A percentile compares a stretch with the other conserved stretches of the same genome.
Evolutionary conservation across 2,797 vertebrate genomes (phyloP).

Genomic region (Sebastes cheni): DNA sequence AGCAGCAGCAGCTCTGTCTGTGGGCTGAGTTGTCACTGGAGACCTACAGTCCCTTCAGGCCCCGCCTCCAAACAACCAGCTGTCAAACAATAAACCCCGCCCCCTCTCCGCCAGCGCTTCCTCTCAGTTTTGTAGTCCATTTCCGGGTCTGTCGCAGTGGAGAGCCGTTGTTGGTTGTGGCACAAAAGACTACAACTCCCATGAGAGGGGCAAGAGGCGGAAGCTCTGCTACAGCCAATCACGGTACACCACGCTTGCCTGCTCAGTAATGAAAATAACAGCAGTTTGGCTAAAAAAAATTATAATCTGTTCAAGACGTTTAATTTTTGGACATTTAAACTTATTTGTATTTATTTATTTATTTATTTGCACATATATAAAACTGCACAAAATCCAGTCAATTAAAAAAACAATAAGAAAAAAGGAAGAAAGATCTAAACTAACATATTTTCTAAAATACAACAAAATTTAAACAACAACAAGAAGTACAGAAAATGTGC

Average conservation of each 20-base stretch:
- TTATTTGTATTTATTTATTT: no score
- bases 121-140: slow-evolving; percentile 65
- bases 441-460: no score
- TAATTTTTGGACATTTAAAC: neutral
- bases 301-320: neutral
- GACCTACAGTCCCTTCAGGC: neutral
- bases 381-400: no score
- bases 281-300: neutral
- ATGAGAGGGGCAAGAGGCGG: rapidly evolving
- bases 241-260: slow-evolving; percentile 73
- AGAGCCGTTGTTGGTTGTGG: rapidly evolving
- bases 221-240: slow-evolving; percentile 67
- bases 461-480: no score
- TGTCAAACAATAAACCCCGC: slow-evolving; percentile 29
- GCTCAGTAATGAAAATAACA: neutral
- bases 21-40: slow-evolving; percentile 50
- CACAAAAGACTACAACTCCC: slow-evolving; percentile 70
- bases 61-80: slow-evolving; percentile 61
- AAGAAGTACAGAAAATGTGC: no score
- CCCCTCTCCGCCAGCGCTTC: neutral
- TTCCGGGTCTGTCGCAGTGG: rapidly evolving
- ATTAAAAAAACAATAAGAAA: no score
- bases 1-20: neutral
- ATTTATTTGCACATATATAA: no score
- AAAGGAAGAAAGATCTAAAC: no score